A percentile compares a stretch with the other conserved stretches of the same genome.
These are phyloP conservation scores for Acrocera orbiculus DNA, from an alignment of 2,888 invertebrate species.

Conservation along the genomic window DNA sequence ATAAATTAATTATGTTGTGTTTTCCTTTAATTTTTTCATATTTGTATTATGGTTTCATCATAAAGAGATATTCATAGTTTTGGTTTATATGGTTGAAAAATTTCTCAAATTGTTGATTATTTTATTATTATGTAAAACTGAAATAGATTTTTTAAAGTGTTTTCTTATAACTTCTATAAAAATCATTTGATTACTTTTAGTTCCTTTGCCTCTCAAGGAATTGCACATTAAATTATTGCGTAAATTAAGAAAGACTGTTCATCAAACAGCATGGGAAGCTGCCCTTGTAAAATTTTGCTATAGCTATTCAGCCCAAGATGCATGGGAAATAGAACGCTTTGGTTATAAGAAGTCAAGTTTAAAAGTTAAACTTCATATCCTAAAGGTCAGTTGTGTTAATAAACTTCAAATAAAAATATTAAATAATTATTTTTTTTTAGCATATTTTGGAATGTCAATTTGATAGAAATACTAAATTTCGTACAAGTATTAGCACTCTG, in stretches of 20 bases:
- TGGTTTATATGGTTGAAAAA: too few species aligned
- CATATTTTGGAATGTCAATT: slow-evolving; percentile 63
- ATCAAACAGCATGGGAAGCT: slow-evolving; percentile 79
- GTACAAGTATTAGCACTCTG: slow-evolving; percentile 64
- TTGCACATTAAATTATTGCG: slow-evolving; percentile 78
- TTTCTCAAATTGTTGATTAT: too few species aligned
- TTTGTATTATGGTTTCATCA: too few species aligned
- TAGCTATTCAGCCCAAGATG: slow-evolving; percentile 75
- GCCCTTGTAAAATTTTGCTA: slow-evolving; percentile 81
- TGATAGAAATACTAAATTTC: slow-evolving; percentile 84
- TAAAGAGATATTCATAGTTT: too few species aligned
- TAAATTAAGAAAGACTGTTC: slow-evolving; percentile 64
- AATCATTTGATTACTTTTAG: too few species aligned
- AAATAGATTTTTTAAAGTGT: too few species aligned
- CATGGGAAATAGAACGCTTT: slow-evolving; percentile 90
- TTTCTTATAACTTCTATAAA: too few species aligned
- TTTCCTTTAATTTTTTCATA: too few species aligned
- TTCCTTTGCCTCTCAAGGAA: slow-evolving; percentile 64
- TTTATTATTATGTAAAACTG: too few species aligned
- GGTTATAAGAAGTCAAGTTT: slow-evolving; percentile 86
- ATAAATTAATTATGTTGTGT: too few species aligned
- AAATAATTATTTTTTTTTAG: neutral
- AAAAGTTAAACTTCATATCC: slow-evolving; percentile 69
- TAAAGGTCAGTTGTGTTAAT: slow-evolving; percentile 50
- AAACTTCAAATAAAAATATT: neutral